phyloP scores from a whole-genome alignment of 2,888 invertebrate genomes.

The Limnephilus marmoratus region DNA sequence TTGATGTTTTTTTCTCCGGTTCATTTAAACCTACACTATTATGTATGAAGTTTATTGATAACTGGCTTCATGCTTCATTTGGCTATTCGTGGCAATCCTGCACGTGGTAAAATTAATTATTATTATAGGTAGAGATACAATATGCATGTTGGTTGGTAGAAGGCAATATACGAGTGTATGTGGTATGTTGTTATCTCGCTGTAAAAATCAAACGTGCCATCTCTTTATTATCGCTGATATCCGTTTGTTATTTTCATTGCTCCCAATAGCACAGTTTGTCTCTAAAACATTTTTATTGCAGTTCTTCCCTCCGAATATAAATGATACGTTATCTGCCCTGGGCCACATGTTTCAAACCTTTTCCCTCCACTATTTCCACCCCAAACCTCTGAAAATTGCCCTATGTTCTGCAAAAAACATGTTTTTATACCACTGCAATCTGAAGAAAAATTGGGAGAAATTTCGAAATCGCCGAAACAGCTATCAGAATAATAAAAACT shows the following conservation, averaged over 20 bases:
- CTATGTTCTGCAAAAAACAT: not conserved
- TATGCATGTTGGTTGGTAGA: not conserved
- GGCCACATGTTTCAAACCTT: slow-evolving; percentile 62
- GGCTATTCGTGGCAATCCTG: not conserved
- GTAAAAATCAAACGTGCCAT: slow-evolving; percentile 51
- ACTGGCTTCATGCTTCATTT: not conserved
- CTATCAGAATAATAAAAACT: too few species aligned
- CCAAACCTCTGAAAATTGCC: not conserved
- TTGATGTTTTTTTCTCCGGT: slow-evolving; percentile 12
- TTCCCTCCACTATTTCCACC: slow-evolving; percentile 27
- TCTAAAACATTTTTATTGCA: slow-evolving; percentile 65
- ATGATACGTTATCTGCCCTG: slow-evolving; percentile 63
- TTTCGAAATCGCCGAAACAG: not conserved
- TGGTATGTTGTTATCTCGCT: not conserved
- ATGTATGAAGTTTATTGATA: not conserved
- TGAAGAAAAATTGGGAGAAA: not conserved
- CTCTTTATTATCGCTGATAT: slow-evolving; percentile 39
- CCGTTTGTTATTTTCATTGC: slow-evolving; percentile 63
- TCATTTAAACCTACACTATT: not conserved
- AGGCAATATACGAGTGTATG: not conserved
- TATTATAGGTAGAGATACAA: not conserved
- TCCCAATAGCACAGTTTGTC: slow-evolving; percentile 64
- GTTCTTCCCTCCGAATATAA: slow-evolving; percentile 63
- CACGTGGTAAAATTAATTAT: not conserved
- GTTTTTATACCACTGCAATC: not conserved